Evolutionary conservation across 2,113 vertebrate species (phyloP).

Genomic region (Danionella cerebrum): DNA sequence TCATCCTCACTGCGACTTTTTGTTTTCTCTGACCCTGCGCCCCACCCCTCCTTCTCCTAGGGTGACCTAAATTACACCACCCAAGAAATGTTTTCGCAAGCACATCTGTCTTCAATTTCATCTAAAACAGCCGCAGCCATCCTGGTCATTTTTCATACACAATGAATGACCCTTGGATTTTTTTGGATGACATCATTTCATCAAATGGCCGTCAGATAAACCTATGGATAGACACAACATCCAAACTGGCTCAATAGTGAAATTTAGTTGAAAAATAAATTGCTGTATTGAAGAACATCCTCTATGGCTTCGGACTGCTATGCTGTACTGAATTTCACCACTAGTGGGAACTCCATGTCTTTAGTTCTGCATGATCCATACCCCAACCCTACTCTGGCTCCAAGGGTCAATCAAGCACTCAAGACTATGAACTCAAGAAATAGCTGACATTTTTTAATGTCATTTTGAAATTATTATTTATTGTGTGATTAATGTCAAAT

Average conservation of each 20-base stretch:
- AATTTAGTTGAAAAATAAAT: slow-evolving; percentile 20
- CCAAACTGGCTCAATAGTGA: background rate
- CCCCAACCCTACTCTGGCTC: too few species aligned
- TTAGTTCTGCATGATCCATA: background rate
- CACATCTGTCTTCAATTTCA: slow-evolving; percentile 58
- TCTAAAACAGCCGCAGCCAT: slow-evolving; percentile 49
- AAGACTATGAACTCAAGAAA: too few species aligned
- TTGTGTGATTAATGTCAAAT: too few species aligned
- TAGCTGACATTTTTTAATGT: too few species aligned
- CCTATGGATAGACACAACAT: slow-evolving; percentile 27
- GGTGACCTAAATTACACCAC: slow-evolving; percentile 59
- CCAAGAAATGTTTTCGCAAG: slow-evolving; percentile 45
- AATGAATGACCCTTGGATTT: slow-evolving; percentile 40
- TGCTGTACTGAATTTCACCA: slow-evolving; percentile 34
- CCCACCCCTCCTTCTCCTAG: slow-evolving; percentile 39
- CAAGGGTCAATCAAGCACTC: too few species aligned
- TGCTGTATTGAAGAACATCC: background rate
- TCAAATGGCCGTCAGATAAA: slow-evolving; percentile 40
- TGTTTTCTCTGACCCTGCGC: slow-evolving; percentile 39
- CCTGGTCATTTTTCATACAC: slow-evolving; percentile 58
- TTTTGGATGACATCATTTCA: slow-evolving; percentile 51
- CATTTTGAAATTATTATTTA: too few species aligned
- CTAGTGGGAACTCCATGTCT: slow-evolving; percentile 58
- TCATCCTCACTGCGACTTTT: slow-evolving; percentile 21
- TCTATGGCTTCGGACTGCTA: background rate